phyloP scores from a whole-genome alignment of 2,113 vertebrate species.

The Chinchilla lanigera region DNA sequence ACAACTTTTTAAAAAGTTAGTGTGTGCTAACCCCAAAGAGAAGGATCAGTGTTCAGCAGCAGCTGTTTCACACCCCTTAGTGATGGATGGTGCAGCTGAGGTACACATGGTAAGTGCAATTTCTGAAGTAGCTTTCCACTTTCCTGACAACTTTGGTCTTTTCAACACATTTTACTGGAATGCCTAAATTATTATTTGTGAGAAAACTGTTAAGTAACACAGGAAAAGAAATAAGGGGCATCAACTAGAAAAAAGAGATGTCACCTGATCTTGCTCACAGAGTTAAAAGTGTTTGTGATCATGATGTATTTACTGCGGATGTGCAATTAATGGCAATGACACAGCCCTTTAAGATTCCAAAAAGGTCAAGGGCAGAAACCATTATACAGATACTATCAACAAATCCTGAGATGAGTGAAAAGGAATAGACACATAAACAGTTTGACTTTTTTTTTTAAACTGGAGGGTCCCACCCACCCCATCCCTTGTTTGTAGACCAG shows the following conservation, averaged over 20 bases:
- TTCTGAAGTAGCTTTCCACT: constrained; percentile 38
- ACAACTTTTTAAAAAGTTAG: constrained; percentile 28
- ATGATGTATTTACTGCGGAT: neutral
- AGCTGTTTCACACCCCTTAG: neutral
- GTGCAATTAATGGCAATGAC: neutral
- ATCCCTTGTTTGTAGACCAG: neutral
- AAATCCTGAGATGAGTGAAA: neutral
- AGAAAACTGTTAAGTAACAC: constrained; percentile 46
- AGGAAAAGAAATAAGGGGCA: constrained; percentile 39
- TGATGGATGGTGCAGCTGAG: neutral
- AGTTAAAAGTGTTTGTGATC: neutral
- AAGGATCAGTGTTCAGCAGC: constrained; percentile 30
- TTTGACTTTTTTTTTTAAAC: neutral
- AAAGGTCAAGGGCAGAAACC: constrained; percentile 1
- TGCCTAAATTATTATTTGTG: constrained; percentile 44
- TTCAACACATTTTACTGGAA: constrained; percentile 49
- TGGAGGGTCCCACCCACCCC: too few species aligned
- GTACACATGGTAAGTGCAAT: rapidly evolving
- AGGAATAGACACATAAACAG: neutral
- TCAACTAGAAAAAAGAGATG: constrained; percentile 21
- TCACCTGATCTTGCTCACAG: constrained; percentile 29
- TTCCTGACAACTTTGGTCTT: constrained; percentile 44
- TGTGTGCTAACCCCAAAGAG: neutral
- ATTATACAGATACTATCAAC: neutral
- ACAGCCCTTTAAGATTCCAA: neutral